Evolutionary conservation across 2,797 vertebrate species (phyloP), one percentile per base, ranked within the genome.

Genomic region (Anas flavirostris): DNA sequence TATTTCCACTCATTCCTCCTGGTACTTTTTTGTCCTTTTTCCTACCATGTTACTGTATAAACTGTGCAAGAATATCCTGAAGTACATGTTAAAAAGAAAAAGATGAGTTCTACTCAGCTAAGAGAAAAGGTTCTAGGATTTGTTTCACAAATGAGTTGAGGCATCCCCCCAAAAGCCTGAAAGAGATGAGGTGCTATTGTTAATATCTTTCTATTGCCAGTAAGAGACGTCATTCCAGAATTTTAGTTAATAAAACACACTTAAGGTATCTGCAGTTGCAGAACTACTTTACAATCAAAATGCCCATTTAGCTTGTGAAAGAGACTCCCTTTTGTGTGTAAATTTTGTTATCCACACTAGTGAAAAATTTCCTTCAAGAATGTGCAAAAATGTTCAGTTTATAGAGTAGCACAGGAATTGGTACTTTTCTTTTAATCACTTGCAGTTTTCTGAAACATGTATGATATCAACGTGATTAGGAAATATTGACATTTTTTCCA

Each of bases 31-130:
- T 78, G 10, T n/a, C 16, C 9, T 55, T 72, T 55, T 41, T 55
- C 21, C 37, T 23, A 55, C 37, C 10, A 15, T 11, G 23, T n/a
- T 16, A 31, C 50, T 41, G 22, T n/a, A 58, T 31, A 67, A 80
- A 87, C 55, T 48, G 3, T 90, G 21, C 23, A 41, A 88, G 52
- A 82, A 76, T 39, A 60, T 7, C 44, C 15, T 80, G 46, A 76
- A 46, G 7, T 79, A 39, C 4, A 12, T 5, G 6, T 39, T 59
- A 37, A 68, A 66, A 91, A 76, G 52, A 2, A 53, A 88, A 72
- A 83, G 0, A n/a, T 41, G 31, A 81, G 2, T 6, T 73, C 1
- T 0, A 4, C 26, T 86, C 26, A 82, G 9, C 10, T 73, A 43
- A 93, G 46, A 77, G 12, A 74, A 77, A 67, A 63, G 0, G 3